A percentile compares a stretch with the other conserved stretches of the same genome.
Conservation (phyloP, 2,888 invertebrate genomes). For the Nomada flava region DNA sequence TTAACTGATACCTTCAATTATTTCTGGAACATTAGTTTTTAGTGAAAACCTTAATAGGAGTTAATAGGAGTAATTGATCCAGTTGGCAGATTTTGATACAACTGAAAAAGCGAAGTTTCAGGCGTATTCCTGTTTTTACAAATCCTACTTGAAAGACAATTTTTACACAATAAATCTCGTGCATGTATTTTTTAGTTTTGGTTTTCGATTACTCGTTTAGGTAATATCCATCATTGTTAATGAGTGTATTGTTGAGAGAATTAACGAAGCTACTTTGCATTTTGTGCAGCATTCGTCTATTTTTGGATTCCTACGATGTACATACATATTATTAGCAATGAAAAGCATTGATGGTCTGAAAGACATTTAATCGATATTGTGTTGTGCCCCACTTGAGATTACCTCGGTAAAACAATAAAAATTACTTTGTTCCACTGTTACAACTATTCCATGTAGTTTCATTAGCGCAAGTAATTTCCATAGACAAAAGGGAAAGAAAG, state of each 20-base stretch:
- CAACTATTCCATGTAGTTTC: neutral
- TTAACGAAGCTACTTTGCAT: neutral
- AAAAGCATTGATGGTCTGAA: slow-evolving; percentile 4
- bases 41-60: neutral
- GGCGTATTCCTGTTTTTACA: neutral
- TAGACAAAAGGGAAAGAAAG: neutral
- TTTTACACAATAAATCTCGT: slow-evolving; percentile 3
- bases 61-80: neutral
- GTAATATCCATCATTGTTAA: neutral
- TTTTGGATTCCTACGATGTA: slow-evolving; percentile 5
- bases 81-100: neutral
- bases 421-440: neutral
- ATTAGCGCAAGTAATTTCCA: neutral
- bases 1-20: neutral
- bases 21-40: neutral
- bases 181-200: neutral
- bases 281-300: slow-evolving; percentile 10
- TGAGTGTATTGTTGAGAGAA: slow-evolving; percentile 1
- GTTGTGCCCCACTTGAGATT: neutral
- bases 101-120: neutral
- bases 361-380: slow-evolving; percentile 23
- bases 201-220: neutral
- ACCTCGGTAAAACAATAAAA: slow-evolving; percentile 24
- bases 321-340: neutral
- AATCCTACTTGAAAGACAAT: neutral